phyloP scores from a whole-genome alignment of 2,113 vertebrate species.

The Tympanuchus pallidicinctus region DNA sequence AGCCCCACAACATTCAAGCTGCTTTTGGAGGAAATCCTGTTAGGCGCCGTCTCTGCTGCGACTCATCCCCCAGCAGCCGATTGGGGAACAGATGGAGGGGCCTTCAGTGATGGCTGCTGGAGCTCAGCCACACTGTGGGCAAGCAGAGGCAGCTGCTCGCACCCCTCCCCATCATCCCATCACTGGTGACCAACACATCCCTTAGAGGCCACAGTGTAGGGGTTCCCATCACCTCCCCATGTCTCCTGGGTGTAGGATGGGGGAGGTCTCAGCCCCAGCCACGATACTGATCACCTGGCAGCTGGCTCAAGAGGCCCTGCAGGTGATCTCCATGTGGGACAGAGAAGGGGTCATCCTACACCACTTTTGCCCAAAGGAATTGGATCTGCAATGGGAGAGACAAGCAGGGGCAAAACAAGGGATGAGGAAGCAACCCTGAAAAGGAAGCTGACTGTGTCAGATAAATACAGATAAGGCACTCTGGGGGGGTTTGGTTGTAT shows the following conservation, averaged over 20 bases:
- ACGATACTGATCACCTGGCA: not conserved
- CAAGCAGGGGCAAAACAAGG: not conserved
- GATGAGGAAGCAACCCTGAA: slow-evolving; percentile 9
- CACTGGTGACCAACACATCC: fast-evolving
- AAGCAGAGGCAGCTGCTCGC: not conserved
- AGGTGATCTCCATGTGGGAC: not conserved
- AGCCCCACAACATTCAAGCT: slow-evolving; percentile 30
- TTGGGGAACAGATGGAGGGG: slow-evolving; percentile 48
- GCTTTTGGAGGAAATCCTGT: slow-evolving; percentile 65
- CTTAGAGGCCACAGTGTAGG: not conserved
- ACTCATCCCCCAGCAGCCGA: not conserved
- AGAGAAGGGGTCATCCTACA: not conserved
- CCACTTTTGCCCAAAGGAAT: not conserved
- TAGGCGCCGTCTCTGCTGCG: not conserved
- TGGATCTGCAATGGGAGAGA: not conserved
- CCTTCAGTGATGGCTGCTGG: not conserved
- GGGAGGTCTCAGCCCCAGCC: not conserved
- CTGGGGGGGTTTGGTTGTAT: slow-evolving; percentile 11
- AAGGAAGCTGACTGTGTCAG: not conserved
- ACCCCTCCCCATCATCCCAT: not conserved
- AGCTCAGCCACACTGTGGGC: not conserved
- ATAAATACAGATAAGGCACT: slow-evolving; percentile 53
- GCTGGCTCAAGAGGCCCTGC: not conserved
- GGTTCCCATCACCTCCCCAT: not conserved
- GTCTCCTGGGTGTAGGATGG: not conserved